Percentiles rank a stretch among this genome's conserved stretches.
phyloP scores from a whole-genome alignment of 2,888 invertebrate species.

The Chirona hameri region DNA sequence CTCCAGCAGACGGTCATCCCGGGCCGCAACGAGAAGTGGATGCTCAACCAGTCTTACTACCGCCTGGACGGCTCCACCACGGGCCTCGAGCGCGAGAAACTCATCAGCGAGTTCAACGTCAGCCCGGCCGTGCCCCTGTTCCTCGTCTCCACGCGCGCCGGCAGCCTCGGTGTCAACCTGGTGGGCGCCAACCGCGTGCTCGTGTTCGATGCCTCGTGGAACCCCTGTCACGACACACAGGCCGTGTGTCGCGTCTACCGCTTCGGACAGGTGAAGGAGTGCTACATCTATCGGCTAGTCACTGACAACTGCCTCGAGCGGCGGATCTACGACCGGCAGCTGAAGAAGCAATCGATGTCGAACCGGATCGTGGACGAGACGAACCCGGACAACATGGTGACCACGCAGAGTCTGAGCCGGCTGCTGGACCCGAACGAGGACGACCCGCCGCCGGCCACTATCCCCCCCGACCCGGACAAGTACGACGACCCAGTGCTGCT shows the following conservation, averaged over 20 bases:
- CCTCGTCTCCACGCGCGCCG: slow-evolving; percentile 93
- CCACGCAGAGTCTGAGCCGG: slow-evolving; percentile 83
- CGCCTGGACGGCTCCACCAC: slow-evolving; percentile 93
- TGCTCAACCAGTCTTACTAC: slow-evolving; percentile 81
- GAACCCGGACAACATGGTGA: slow-evolving; percentile 75
- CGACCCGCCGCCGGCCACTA: slow-evolving; percentile 71
- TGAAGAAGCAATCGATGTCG: slow-evolving; percentile 80
- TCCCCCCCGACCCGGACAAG: slow-evolving; percentile 64
- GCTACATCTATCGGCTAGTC: slow-evolving; percentile 92
- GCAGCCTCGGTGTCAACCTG: slow-evolving; percentile 93
- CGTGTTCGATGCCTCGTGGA: slow-evolving; percentile 98
- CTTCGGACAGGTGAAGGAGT: slow-evolving; percentile 91
- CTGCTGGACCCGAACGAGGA: slow-evolving; percentile 85
- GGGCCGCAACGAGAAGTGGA: slow-evolving; percentile 59
- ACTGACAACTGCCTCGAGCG: slow-evolving; percentile 96
- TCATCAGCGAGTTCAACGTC: slow-evolving; percentile 90
- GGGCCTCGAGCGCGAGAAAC: slow-evolving; percentile 87
- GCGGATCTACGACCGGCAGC: slow-evolving; percentile 96
- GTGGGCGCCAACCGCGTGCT: slow-evolving; percentile 96
- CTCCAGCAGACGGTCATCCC: slow-evolving; percentile 65
- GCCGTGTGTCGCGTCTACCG: slow-evolving; percentile 94
- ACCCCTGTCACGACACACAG: slow-evolving; percentile 97
- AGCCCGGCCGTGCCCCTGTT: slow-evolving; percentile 76
- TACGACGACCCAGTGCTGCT: slow-evolving; percentile 80
- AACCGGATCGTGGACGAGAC: slow-evolving; percentile 97